Base-by-base conservation (phyloP, 2,797 vertebrate genomes). In the Coracias cyanogaster region DNA sequence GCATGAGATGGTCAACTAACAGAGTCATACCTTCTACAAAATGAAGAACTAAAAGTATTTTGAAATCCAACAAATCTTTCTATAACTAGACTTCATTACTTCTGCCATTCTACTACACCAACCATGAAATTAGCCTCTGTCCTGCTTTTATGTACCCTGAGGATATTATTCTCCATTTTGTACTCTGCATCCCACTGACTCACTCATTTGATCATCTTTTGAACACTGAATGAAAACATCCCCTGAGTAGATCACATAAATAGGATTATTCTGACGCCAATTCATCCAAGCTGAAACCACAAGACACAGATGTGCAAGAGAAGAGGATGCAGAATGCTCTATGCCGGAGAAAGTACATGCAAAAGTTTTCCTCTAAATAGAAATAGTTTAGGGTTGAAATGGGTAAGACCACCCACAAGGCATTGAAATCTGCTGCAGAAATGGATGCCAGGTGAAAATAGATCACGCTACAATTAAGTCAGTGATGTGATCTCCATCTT, bases 211-310 rank as follows among this genome's bases (percentile, higher is more conserved):
- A 88, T 84, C 60, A 77, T 29, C 22, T 70, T 81, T 70, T 48
- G 41, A 83, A 52, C 8, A 66, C 43, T 94, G 72, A 81, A 65
- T 35, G 22, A 80, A 96, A 89, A 82, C 16, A 55, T 21, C 45
- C 52, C 82, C 76, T 24, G 12, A 73, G 49, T 17, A 85, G 62
- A 94, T 87, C 57, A 74, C n/a, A 93, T 22, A 91, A 89, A 92
- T 7, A 65, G 49, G 55, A 91, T 78, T 94, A 92, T 54, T 73
- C 65, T 66, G 55, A 73, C 77, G 35, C 49, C 73, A 54, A 39
- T 92, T 54, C 14, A 90, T 31, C n/a, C 49, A 70, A 22, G 48
- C 13, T 69, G 41, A 83, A 85, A 77, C 17, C 15, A 28, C 12
- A 81, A 83, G 52, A 65, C 10, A n/a, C 29, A 62, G n/a, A 58